phyloP scores from a whole-genome alignment of 2,113 vertebrate genomes.

The Heteronetta atricapilla region DNA sequence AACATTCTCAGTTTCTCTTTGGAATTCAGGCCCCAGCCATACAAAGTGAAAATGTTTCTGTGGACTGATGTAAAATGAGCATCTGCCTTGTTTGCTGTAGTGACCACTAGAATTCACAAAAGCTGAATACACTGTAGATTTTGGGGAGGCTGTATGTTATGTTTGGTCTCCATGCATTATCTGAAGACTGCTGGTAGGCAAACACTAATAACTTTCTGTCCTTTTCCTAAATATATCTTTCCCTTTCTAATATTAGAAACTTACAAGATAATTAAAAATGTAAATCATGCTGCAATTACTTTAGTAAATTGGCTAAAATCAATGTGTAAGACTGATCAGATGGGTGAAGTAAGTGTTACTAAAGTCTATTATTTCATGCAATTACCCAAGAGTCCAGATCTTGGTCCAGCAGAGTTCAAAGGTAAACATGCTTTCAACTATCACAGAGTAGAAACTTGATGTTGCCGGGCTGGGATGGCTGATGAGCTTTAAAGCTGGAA shows the following conservation, averaged over 20 bases:
- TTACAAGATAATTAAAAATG: neutral
- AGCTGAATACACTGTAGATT: neutral
- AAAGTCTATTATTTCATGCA: neutral
- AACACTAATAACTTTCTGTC: neutral
- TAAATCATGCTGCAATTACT: neutral
- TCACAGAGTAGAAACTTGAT: neutral
- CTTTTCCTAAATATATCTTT: neutral
- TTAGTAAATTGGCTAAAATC: neutral
- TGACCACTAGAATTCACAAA: neutral
- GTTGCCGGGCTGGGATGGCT: neutral
- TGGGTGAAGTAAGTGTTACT: neutral
- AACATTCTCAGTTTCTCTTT: neutral
- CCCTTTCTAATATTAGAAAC: neutral
- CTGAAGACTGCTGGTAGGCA: neutral
- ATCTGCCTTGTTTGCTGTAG: neutral
- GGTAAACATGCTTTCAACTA: neutral
- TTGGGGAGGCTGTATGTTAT: neutral
- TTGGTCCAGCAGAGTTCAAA: neutral
- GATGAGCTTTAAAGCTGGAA: constrained; percentile 14
- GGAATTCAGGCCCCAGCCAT: neutral
- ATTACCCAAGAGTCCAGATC: neutral
- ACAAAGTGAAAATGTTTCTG: neutral
- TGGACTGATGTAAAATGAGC: neutral
- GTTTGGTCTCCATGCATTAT: neutral
- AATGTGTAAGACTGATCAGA: neutral